Base-by-base conservation (phyloP, 2,888 invertebrate species). In the Apodemia hepburni region DNA sequence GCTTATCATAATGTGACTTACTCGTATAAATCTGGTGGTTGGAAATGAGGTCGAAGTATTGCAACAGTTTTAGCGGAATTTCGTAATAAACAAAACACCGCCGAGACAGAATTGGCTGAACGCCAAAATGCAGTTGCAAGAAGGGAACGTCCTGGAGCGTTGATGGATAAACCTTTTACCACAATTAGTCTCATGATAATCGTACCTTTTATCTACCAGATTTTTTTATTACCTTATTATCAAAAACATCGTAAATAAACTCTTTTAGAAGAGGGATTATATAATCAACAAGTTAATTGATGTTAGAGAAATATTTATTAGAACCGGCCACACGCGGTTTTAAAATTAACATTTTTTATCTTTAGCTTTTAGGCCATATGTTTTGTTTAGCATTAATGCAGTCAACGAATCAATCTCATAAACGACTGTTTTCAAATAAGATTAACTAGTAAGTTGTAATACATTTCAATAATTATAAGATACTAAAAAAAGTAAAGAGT, bases 61-160 rank as follows among this genome's bases (percentile, higher is more conserved):
- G 88, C 85, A 88, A 85, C 85, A 81, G 83, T 84, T 87, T 88
- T 85, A 87, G 79, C 80, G 82, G 81, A 87, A 89, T 89, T 87
- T 88, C 87, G 87, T 87, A 88, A 90, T 82, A 86, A 80, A 84
- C 84, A 84, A 85, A 85, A 82, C 84, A 78, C 74, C 74, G 77
- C 68, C 68, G 76, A 72, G 75, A 72, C 76, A 66, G 73, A 66
- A 69, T 68, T 78, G 87, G 89, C 89, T 75, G 54, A 61, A 51
- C 65, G 73, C 87, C 90, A 89, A 87, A 77, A 72, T 80, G 79
- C 80, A 81, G 71, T 74, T 71, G 71, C 73, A 73, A 73, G 68
- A 75, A 75, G 67, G 69, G 65, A 71, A 65, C 66, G 68, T 66
- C 67, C 66, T 68, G 70, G 33, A 42, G 64, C 72, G 68, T 63